Evolutionary conservation across 2,113 vertebrate species (phyloP).

Genomic region (Alaudala cheleensis): DNA sequence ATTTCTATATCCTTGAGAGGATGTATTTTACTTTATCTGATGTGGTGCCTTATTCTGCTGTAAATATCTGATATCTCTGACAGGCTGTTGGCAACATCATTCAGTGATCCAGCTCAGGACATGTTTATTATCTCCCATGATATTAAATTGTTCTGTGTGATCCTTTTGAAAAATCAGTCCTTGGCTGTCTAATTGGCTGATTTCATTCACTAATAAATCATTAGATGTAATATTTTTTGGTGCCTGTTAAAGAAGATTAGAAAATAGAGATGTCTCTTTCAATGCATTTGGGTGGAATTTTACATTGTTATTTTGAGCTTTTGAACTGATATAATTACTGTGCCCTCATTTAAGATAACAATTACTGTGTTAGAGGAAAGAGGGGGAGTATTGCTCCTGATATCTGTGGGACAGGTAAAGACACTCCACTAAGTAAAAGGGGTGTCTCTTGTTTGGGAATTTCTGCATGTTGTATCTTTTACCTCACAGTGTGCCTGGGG

Average conservation of each 20-base stretch:
- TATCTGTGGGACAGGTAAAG: not conserved
- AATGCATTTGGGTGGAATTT: not conserved
- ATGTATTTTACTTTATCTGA: slow-evolving; percentile 55
- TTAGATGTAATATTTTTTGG: not conserved
- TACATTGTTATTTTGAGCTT: not conserved
- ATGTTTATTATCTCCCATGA: slow-evolving; percentile 32
- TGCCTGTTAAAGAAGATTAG: not conserved
- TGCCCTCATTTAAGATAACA: not conserved
- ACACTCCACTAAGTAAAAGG: not conserved
- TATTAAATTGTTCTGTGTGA: not conserved
- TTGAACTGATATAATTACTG: not conserved
- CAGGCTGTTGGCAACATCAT: slow-evolving; percentile 6
- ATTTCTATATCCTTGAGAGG: slow-evolving; percentile 26
- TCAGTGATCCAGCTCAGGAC: not conserved
- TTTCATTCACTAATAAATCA: slow-evolving; percentile 7
- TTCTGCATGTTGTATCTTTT: not conserved
- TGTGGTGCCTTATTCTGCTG: slow-evolving; percentile 30
- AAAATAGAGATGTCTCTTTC: not conserved
- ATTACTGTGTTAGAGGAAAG: not conserved
- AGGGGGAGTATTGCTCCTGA: not conserved
- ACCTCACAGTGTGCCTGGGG: rapidly evolving
- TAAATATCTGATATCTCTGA: slow-evolving; percentile 51
- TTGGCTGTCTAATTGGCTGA: slow-evolving; percentile 9
- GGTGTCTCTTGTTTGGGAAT: not conserved
- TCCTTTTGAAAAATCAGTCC: not conserved